Evolutionary conservation across 1,140 invertebrate species (phyloP).

Genomic region (Macrobrachium rosenbergii): DNA sequence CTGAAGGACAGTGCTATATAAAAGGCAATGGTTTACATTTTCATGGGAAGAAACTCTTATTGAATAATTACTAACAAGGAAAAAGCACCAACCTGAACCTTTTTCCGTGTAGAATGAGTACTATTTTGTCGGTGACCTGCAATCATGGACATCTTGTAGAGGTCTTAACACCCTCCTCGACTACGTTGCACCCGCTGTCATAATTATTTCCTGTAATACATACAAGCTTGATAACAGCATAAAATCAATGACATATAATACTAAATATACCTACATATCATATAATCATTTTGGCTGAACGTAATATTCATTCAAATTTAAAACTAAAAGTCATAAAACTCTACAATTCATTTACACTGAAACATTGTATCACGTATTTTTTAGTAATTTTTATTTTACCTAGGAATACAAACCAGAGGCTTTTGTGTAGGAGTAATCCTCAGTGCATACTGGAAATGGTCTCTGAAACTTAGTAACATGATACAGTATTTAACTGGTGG

Average conservation of each 20-base stretch:
- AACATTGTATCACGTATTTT: neutral
- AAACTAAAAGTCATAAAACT: neutral
- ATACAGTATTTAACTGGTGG: too few relatives aligned
- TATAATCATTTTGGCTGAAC: too few relatives aligned
- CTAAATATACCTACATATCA: too few relatives aligned
- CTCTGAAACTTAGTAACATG: too few relatives aligned
- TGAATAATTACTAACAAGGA: neutral
- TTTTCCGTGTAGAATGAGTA: constrained; percentile 56
- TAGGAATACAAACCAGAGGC: neutral
- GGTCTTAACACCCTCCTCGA: constrained; percentile 24
- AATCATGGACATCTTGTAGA: constrained; percentile 59
- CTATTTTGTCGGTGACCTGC: constrained; percentile 58
- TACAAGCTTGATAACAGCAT: too few relatives aligned
- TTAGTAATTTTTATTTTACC: neutral
- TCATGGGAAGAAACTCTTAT: too few relatives aligned
- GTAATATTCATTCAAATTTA: too few relatives aligned
- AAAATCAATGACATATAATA: too few relatives aligned
- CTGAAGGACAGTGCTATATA: too few relatives aligned
- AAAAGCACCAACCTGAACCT: constrained; percentile 48
- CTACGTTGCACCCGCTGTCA: constrained; percentile 40
- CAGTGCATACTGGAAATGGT: too few relatives aligned
- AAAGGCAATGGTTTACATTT: too few relatives aligned
- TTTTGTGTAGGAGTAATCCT: neutral
- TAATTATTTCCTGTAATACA: neutral
- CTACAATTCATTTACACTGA: neutral